phyloP scores from a whole-genome alignment of 2,113 vertebrate genomes.

The Trachemys scripta region DNA sequence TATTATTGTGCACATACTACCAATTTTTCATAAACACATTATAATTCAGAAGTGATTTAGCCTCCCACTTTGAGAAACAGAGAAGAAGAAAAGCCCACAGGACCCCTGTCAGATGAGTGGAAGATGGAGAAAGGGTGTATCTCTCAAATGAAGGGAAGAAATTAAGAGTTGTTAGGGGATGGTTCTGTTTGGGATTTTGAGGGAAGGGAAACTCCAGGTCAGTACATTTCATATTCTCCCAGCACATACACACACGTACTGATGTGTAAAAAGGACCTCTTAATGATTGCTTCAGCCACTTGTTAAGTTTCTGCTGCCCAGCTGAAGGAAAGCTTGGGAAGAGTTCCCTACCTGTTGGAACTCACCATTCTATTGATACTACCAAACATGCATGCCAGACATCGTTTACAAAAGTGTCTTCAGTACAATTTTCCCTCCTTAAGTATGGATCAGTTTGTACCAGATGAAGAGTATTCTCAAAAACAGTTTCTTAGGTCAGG shows the following conservation, averaged over 20 bases:
- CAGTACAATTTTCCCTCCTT: background rate
- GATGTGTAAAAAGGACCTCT: background rate
- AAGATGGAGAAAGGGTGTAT: background rate
- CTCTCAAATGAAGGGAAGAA: background rate
- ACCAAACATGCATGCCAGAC: background rate
- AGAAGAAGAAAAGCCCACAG: background rate
- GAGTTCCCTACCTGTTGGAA: background rate
- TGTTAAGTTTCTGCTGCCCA: background rate
- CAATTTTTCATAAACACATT: background rate
- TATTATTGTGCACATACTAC: background rate
- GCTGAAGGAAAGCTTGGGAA: background rate
- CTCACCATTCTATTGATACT: background rate
- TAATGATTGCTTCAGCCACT: background rate
- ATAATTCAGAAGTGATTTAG: background rate
- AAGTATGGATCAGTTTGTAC: background rate
- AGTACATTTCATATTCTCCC: background rate
- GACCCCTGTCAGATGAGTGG: background rate
- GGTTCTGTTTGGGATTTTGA: background rate
- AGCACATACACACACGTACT: background rate
- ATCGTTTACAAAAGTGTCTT: background rate
- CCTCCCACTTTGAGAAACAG: background rate
- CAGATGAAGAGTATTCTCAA: background rate
- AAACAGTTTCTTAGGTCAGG: background rate
- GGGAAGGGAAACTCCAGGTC: background rate
- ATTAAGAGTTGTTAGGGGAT: background rate